Conservation (phyloP, 2,888 invertebrate species). For the Cataglyphis albicans region DNA sequence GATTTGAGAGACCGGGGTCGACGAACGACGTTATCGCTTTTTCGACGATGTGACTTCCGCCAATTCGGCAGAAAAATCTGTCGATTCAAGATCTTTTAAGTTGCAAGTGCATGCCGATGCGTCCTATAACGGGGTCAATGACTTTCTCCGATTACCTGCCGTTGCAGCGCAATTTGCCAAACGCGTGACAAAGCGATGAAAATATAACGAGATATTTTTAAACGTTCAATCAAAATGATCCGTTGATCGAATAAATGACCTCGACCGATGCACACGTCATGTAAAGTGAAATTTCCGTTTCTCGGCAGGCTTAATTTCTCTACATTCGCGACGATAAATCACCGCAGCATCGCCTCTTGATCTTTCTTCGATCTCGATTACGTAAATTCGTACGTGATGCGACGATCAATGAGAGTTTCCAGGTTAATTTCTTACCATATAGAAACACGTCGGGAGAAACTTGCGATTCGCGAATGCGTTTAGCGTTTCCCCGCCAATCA, state of each 20-base stretch:
- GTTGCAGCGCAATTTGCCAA: constrained; percentile 57
- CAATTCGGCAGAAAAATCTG: constrained; percentile 66
- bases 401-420: constrained; percentile 4
- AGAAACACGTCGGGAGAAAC: constrained; percentile 11
- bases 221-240: neutral
- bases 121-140: constrained; percentile 79
- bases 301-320: constrained; percentile 5
- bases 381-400: constrained; percentile 23
- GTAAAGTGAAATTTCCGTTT: constrained; percentile 23
- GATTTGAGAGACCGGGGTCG: constrained; percentile 56
- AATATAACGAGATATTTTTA: neutral
- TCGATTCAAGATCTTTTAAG: constrained; percentile 69
- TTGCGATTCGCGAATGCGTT: constrained; percentile 55
- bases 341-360: constrained; percentile 11
- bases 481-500: constrained; percentile 59
- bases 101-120: constrained; percentile 69
- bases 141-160: constrained; percentile 82
- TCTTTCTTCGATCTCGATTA: constrained; percentile 36
- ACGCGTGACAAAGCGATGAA: neutral
- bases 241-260: neutral
- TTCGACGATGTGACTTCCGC: constrained; percentile 61
- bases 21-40: constrained; percentile 57
- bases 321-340: constrained; percentile 21
- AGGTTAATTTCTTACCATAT: neutral
- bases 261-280: neutral